These are phyloP conservation scores for Lycophotia porphyrea DNA, from an alignment of 2,888 invertebrate species.

Conservation along the genomic window DNA sequence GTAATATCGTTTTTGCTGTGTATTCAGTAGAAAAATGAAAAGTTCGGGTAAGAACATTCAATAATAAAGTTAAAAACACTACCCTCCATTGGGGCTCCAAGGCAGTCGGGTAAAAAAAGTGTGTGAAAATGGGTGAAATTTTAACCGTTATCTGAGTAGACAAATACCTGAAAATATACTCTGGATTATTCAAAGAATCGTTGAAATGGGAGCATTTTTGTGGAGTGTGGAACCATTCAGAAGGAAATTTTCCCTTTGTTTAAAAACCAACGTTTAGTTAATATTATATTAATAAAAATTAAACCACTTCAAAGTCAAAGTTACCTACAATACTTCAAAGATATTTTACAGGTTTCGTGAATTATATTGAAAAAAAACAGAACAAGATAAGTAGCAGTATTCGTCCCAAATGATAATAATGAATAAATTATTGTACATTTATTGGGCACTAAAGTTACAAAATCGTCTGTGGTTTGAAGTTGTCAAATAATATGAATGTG, in stretches of 20 bases:
- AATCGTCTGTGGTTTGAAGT: constrained; percentile 5
- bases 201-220: no score
- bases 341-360: neutral
- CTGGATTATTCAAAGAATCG: neutral
- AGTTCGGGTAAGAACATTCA: neutral
- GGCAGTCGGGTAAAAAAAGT: neutral
- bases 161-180: neutral
- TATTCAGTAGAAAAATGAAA: neutral
- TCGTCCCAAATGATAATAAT: neutral
- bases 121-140: neutral
- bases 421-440: neutral
- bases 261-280: neutral
- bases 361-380: neutral
- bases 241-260: neutral
- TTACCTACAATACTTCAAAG: neutral
- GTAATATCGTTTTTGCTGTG: constrained; percentile 9
- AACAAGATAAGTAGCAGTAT: neutral
- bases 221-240: neutral
- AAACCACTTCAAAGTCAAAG: neutral
- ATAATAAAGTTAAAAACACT: neutral
- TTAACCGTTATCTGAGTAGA: neutral
- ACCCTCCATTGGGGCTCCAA: neutral
- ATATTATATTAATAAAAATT: neutral
- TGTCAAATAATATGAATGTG: constrained; percentile 14
- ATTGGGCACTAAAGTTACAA: neutral